Evolutionary conservation across 1,140 invertebrate species (phyloP).

Genomic region (Drosophila dunni): DNA sequence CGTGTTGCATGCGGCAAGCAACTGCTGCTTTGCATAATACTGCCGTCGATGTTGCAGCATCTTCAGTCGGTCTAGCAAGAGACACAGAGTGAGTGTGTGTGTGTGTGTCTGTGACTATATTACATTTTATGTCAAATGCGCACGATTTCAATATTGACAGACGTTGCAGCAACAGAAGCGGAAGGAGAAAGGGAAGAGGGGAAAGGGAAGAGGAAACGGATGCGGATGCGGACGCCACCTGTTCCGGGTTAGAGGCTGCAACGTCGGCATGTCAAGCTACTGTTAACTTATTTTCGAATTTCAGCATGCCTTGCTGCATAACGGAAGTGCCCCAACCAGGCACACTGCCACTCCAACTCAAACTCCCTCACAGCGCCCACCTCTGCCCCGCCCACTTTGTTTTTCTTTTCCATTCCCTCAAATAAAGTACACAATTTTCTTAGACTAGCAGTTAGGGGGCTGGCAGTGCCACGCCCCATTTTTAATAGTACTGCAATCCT

Average conservation of each 20-base stretch:
- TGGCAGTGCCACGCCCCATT: slow-evolving; percentile 26
- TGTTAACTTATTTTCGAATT: slow-evolving; percentile 75
- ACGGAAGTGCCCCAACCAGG: slow-evolving; percentile 39
- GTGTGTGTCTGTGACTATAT: slow-evolving; percentile 66
- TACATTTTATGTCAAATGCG: slow-evolving; percentile 81
- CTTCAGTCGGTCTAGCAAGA: slow-evolving; percentile 18
- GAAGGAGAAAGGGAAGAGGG: neutral
- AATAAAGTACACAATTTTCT: slow-evolving; percentile 62
- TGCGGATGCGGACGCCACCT: slow-evolving; percentile 62
- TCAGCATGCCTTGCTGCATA: slow-evolving; percentile 46
- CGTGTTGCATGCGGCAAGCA: slow-evolving; percentile 22
- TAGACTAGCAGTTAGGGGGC: neutral
- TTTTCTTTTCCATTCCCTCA: slow-evolving; percentile 12
- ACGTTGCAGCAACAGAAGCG: slow-evolving; percentile 23
- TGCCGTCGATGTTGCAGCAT: slow-evolving; percentile 23
- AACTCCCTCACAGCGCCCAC: slow-evolving; percentile 7
- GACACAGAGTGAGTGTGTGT: slow-evolving; percentile 15
- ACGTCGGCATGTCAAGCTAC: slow-evolving; percentile 62
- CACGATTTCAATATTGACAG: slow-evolving; percentile 80
- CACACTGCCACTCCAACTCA: neutral
- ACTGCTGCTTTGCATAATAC: slow-evolving; percentile 46
- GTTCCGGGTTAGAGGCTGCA: slow-evolving; percentile 25
- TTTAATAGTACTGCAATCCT: slow-evolving; percentile 6
- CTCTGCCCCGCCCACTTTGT: slow-evolving; percentile 18
- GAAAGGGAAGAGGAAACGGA: neutral